Conservation (phyloP, 2,113 vertebrate genomes). For the Asarcornis scutulata region DNA sequence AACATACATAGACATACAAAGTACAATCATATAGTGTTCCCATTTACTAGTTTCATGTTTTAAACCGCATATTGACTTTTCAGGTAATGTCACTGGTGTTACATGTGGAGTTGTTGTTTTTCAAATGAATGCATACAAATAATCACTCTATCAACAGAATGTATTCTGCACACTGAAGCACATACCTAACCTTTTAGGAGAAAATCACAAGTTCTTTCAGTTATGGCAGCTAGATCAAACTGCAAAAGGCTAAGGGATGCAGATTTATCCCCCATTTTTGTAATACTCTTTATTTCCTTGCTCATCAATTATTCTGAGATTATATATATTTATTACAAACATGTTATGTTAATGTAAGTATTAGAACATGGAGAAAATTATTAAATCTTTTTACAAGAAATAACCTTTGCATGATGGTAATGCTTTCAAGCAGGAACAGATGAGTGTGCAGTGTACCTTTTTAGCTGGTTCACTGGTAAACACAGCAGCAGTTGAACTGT, state of each 20-base stretch:
- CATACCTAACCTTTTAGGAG: not conserved
- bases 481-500: not conserved
- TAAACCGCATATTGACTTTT: not conserved
- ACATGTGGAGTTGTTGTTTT: not conserved
- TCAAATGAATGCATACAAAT: not conserved
- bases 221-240: not conserved
- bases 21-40: not conserved
- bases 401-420: not conserved
- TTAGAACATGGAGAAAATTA: not conserved
- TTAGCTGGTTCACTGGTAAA: not conserved
- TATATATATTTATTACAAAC: not conserved
- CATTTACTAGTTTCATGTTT: not conserved
- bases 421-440: not conserved
- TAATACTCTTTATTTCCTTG: not conserved
- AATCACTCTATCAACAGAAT: not conserved
- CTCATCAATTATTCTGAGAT: not conserved
- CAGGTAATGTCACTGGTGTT: not conserved
- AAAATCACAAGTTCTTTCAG: not conserved
- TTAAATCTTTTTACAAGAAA: not conserved
- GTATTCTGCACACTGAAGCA: not conserved
- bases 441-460: not conserved
- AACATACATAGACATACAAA: not conserved
- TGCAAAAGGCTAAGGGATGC: not conserved
- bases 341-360: not conserved
- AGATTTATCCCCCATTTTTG: not conserved